Conservation (phyloP, 1,140 invertebrate species). For the Drosophila micromelanica region DNA sequence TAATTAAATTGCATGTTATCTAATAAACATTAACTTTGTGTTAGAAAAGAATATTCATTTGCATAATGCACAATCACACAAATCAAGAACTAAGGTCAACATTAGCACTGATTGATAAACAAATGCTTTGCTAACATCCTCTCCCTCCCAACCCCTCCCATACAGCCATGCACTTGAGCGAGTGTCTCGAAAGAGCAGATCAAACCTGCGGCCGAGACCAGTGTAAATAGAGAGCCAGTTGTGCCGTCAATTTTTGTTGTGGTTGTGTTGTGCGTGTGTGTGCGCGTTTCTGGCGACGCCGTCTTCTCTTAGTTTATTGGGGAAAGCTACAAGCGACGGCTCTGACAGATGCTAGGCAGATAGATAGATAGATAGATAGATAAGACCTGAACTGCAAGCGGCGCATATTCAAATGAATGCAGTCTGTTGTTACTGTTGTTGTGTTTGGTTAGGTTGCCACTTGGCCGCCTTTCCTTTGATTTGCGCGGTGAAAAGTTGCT, state of each 20-base stretch:
- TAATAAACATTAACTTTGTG: too few species aligned
- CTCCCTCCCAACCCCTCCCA: too few species aligned
- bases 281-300: constrained; percentile 11
- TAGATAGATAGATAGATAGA: constrained; percentile 56
- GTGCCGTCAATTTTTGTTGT: constrained; percentile 63
- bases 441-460: constrained; percentile 44
- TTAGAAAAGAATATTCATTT: constrained; percentile 71
- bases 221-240: constrained; percentile 40
- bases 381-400: constrained; percentile 56
- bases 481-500: constrained; percentile 64
- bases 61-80: constrained; percentile 58
- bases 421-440: constrained; percentile 43
- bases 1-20: too few species aligned
- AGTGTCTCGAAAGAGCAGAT: constrained; percentile 33
- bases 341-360: constrained; percentile 74
- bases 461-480: constrained; percentile 77
- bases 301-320: constrained; percentile 63
- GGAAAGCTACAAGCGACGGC: constrained; percentile 74
- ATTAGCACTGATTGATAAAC: constrained; percentile 54
- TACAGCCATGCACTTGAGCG: constrained; percentile 44
- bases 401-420: constrained; percentile 77
- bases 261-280: constrained; percentile 18
- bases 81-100: constrained; percentile 75
- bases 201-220: constrained; percentile 31
- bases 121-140: constrained; percentile 72